Percentiles rank a stretch among this genome's conserved stretches.
These are phyloP conservation scores for Diplolepis rosae DNA, from an alignment of 2,888 invertebrate species.

Conservation along the genomic window DNA sequence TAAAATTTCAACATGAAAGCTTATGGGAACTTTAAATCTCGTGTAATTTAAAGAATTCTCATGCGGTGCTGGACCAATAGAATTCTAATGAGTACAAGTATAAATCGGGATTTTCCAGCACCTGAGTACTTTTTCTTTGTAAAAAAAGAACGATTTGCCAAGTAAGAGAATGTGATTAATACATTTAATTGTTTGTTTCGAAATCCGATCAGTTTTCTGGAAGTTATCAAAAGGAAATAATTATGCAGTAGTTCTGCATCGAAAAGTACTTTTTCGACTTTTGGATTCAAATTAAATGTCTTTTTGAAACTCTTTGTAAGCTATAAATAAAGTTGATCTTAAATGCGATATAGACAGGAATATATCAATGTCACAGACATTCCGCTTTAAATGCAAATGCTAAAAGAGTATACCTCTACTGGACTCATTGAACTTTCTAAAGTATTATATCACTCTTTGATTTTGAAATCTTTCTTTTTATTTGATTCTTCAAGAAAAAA, in stretches of 20 bases:
- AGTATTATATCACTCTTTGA: not conserved
- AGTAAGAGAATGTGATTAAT: not conserved
- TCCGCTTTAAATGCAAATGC: conserved; percentile 66
- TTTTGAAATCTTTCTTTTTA: not conserved
- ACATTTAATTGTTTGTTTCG: not conserved
- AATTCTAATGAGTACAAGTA: conserved; percentile 20
- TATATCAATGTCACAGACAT: conserved; percentile 63
- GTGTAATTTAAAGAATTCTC: conserved; percentile 16
- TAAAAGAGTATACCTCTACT: conserved; percentile 7
- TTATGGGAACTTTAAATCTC: conserved; percentile 15
- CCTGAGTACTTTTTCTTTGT: not conserved
- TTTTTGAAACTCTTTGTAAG: conserved; percentile 45
- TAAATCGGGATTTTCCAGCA: not conserved
- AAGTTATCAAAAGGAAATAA: conserved; percentile 46
- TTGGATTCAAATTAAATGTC: conserved; percentile 47
- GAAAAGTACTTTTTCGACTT: conserved; percentile 40
- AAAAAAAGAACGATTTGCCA: not conserved
- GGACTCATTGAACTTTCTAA: conserved; percentile 8
- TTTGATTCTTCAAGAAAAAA: no score
- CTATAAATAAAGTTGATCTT: conserved; percentile 58
- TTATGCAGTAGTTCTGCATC: conserved; percentile 39
- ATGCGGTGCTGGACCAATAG: conserved; percentile 4
- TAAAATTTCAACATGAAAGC: conserved; percentile 40
- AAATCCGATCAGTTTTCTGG: conserved; percentile 4
- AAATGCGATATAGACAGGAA: conserved; percentile 63